A percentile compares a stretch with the other conserved stretches of the same genome.
These are phyloP conservation scores for Lasiurus cinereus DNA, from an alignment of 2,113 vertebrate species.

Conservation along the genomic window DNA sequence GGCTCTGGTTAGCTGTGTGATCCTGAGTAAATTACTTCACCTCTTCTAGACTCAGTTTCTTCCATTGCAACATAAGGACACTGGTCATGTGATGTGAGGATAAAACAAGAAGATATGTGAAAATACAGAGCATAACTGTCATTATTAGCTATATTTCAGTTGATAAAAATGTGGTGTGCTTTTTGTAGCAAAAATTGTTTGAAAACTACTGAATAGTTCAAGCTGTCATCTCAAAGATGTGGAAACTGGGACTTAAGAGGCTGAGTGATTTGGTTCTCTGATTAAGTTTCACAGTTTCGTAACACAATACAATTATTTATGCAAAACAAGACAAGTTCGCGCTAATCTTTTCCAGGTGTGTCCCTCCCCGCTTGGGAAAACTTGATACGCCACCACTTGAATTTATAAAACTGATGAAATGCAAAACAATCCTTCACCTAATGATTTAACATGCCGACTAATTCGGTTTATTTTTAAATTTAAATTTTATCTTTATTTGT, in stretches of 20 bases:
- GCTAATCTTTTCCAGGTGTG: slow-evolving; percentile 67
- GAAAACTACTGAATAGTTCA: not conserved
- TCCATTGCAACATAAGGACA: not conserved
- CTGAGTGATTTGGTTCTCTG: slow-evolving; percentile 10
- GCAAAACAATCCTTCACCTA: not conserved
- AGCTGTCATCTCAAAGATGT: slow-evolving; percentile 23
- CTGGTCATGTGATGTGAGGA: not conserved
- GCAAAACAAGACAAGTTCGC: not conserved
- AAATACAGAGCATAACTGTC: not conserved
- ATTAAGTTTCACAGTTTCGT: slow-evolving; percentile 52
- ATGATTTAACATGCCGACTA: not conserved
- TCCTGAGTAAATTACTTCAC: not conserved
- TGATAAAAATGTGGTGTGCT: not conserved
- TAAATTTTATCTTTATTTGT: slow-evolving; percentile 19
- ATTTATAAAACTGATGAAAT: not conserved
- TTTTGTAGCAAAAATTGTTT: not conserved
- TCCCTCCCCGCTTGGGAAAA: not conserved
- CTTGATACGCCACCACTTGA: slow-evolving; percentile 14
- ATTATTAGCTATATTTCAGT: slow-evolving; percentile 19
- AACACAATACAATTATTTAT: slow-evolving; percentile 34
- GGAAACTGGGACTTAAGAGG: not conserved
- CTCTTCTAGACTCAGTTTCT: not conserved
- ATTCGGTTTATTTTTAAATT: slow-evolving; percentile 21
- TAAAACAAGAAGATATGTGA: not conserved
- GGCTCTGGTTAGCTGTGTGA: not conserved